A percentile compares a stretch with the other conserved stretches of the same genome.
These are phyloP conservation scores for Drosophila ficusphila DNA, from an alignment of 1,140 invertebrate species.

Conservation along the genomic window DNA sequence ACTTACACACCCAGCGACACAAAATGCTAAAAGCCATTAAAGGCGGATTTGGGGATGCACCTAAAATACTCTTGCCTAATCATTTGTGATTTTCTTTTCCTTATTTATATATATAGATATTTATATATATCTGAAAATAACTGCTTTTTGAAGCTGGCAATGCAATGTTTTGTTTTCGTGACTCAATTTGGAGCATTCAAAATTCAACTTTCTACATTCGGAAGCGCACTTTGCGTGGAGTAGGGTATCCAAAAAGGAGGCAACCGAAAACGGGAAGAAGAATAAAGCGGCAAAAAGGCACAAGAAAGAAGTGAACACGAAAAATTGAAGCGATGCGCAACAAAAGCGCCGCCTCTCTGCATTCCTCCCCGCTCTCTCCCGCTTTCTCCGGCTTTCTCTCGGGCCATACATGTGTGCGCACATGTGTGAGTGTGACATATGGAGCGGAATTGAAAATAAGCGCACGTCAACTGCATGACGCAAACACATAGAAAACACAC, in stretches of 20 bases:
- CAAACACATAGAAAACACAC: conserved; percentile 76
- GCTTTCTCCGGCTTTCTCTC: background rate
- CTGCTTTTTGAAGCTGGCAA: too few relatives aligned
- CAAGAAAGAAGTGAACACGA: conserved; percentile 27
- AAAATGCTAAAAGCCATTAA: conserved; percentile 3
- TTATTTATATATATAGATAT: background rate
- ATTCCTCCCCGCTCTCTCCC: background rate
- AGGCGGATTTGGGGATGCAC: conserved; percentile 1
- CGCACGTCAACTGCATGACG: conserved; percentile 81
- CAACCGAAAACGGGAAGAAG: background rate
- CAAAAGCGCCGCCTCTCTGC: conserved; percentile 30
- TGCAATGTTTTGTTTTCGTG: background rate
- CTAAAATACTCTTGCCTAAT: conserved; percentile 20
- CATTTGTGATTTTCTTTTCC: background rate
- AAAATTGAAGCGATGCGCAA: conserved; percentile 45
- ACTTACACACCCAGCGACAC: background rate
- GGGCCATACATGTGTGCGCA: background rate
- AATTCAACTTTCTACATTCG: too few relatives aligned
- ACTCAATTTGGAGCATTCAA: too few relatives aligned
- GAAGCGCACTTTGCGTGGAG: too few relatives aligned
- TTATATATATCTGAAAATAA: background rate
- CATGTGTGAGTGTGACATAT: conserved; percentile 65
- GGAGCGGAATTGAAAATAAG: conserved; percentile 82
- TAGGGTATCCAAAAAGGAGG: conserved; percentile 20
- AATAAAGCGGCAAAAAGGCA: conserved; percentile 11